phyloP scores from a whole-genome alignment of 2,888 invertebrate species.

The Himalopsyche tibetana region DNA sequence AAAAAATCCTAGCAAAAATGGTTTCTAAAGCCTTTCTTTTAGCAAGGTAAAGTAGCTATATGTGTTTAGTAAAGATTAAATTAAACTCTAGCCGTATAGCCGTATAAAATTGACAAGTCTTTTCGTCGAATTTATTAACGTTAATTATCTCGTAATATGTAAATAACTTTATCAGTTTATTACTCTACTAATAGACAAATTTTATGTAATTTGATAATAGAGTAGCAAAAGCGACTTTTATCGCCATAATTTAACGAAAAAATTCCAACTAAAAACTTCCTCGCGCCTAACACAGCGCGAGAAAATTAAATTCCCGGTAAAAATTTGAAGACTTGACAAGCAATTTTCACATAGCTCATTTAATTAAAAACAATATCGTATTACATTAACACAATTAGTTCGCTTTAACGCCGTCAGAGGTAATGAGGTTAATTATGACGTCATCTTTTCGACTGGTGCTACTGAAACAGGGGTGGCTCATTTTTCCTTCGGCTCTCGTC shows the following conservation, averaged over 20 bases:
- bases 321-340: constrained; percentile 60
- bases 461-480: constrained; percentile 47
- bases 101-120: background rate
- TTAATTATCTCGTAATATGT: constrained; percentile 2
- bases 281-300: background rate
- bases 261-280: background rate
- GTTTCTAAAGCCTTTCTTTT: too few relatives aligned
- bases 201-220: constrained; percentile 17
- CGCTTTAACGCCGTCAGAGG: constrained; percentile 62
- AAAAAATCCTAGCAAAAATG: too few relatives aligned
- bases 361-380: constrained; percentile 66
- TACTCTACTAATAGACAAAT: background rate
- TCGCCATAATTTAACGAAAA: constrained; percentile 3
- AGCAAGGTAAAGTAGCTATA: too few relatives aligned
- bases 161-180: constrained; percentile 13
- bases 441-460: constrained; percentile 60
- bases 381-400: constrained; percentile 65
- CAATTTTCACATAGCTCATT: constrained; percentile 62
- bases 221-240: background rate
- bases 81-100: too few relatives aligned
- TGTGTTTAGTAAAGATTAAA: too few relatives aligned
- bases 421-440: constrained; percentile 65
- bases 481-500: constrained; percentile 58
- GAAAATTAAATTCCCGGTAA: constrained; percentile 59
- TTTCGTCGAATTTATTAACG: constrained; percentile 2